Evolutionary conservation across 35 echinoderm and acorn worm genomes (phyloP).

Genomic region (Anneissia japonica): DNA sequence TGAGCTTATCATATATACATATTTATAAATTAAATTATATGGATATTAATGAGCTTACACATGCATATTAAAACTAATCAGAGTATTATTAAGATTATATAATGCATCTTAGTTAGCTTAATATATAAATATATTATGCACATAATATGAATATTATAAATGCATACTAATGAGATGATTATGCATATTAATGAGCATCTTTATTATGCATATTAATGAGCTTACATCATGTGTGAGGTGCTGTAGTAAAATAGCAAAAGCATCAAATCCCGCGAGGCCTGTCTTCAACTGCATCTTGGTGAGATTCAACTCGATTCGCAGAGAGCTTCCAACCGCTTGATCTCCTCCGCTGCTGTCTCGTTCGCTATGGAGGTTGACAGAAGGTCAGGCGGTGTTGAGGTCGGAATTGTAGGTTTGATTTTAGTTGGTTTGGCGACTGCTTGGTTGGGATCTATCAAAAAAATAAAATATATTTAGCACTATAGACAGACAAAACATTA

Average conservation of each 20-base stretch:
- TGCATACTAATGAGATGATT: no score
- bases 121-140: no score
- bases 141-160: no score
- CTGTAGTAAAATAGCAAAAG: slow-evolving; percentile 53
- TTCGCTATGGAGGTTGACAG: slow-evolving; percentile 57
- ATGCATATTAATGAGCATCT: no score
- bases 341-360: slow-evolving; percentile 50
- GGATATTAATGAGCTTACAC: no score
- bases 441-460: not conserved
- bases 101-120: no score
- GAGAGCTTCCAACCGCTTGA: slow-evolving; percentile 66
- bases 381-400: slow-evolving; percentile 52
- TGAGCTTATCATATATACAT: no score
- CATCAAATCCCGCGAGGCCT: slow-evolving; percentile 66
- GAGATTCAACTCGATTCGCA: slow-evolving; percentile 58
- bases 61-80: no score
- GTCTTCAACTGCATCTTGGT: slow-evolving; percentile 58
- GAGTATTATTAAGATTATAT: no score
- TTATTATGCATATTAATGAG: not conserved
- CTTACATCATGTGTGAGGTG: slow-evolving; percentile 57
- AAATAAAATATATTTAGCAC: not conserved
- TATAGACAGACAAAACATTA: no score
- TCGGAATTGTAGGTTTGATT: not conserved
- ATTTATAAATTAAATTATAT: no score
- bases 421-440: no score